phyloP scores from a whole-genome alignment of 2,113 vertebrate species.

The Narcine bancroftii region DNA sequence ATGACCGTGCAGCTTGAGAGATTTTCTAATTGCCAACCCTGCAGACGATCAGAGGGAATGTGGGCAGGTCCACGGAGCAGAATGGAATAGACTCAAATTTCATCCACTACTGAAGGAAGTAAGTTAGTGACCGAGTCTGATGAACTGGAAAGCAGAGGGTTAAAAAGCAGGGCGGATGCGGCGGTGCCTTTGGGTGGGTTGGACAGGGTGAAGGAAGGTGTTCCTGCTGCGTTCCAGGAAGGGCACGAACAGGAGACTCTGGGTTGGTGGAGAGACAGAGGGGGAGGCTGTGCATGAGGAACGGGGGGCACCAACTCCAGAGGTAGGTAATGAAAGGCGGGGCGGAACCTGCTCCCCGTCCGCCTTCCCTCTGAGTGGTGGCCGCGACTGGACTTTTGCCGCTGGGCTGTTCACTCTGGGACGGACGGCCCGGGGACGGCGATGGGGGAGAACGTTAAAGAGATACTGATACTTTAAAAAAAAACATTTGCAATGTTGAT shows the following conservation, averaged over 20 bases:
- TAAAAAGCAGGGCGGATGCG: neutral
- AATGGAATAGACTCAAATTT: no score
- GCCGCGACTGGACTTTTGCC: no score
- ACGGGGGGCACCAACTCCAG: neutral
- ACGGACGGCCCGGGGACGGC: no score
- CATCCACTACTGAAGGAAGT: neutral
- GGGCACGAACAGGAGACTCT: neutral
- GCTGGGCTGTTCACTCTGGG: neutral
- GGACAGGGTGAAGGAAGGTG: slow-evolving; percentile 11
- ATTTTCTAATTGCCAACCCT: no score
- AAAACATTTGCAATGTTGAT: no score
- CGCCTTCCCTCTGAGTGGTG: no score
- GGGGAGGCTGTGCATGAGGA: no score
- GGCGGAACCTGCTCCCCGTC: no score
- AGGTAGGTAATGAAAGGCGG: no score
- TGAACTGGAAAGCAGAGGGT: neutral
- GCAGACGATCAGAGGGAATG: neutral
- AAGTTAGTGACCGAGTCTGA: neutral
- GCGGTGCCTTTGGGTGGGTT: neutral
- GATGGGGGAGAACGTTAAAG: neutral
- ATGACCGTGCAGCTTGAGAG: no score
- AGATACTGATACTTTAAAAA: neutral
- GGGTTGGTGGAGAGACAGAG: neutral
- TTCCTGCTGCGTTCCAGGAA: neutral
- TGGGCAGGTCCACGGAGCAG: neutral